Percentiles rank a stretch among this genome's conserved stretches.
Evolutionary conservation across 2,113 vertebrate species (phyloP).

Genomic region (Pteronura brasiliensis): DNA sequence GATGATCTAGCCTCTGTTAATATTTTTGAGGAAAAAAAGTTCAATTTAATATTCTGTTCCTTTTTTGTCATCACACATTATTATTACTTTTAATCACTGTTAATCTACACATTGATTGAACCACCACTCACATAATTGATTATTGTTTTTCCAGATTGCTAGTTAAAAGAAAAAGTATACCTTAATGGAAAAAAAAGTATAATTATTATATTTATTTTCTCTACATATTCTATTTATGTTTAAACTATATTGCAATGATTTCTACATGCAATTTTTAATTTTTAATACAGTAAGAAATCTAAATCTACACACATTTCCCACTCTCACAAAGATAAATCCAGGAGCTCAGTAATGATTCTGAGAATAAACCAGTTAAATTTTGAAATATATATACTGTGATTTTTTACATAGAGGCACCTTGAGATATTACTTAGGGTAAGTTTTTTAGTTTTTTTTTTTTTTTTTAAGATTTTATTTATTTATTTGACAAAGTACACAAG

Average conservation of each 20-base stretch:
- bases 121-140: not conserved
- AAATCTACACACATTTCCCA: not conserved
- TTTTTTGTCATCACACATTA: not conserved
- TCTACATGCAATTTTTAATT: not conserved
- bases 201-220: not conserved
- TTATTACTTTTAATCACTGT: not conserved
- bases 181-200: not conserved
- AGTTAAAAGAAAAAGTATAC: not conserved
- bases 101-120: not conserved
- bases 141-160: not conserved
- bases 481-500: no score
- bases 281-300: not conserved
- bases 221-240: not conserved
- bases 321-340: not conserved
- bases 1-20: not conserved
- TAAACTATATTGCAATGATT: not conserved
- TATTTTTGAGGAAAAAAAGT: not conserved
- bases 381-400: not conserved
- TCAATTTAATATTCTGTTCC: not conserved
- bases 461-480: no score
- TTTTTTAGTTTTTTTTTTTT: no score
- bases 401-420: not conserved
- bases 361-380: not conserved
- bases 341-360: not conserved
- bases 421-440: not conserved